These are phyloP conservation scores for Myiopsitta monachus DNA, from an alignment of 2,113 vertebrate genomes.

Conservation along the genomic window DNA sequence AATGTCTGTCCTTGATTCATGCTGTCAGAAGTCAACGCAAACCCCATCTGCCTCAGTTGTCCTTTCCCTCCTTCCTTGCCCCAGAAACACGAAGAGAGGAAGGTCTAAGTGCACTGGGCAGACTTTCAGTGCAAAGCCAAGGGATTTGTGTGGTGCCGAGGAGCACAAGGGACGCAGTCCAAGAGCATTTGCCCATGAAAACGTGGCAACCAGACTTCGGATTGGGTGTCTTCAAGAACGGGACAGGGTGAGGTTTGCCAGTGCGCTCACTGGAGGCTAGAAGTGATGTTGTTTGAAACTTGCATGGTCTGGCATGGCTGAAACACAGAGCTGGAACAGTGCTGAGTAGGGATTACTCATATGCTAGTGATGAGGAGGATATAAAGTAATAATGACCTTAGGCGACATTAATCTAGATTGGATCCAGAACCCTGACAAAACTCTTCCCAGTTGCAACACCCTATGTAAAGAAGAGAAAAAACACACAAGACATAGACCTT, in stretches of 20 bases:
- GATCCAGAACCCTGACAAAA: background rate
- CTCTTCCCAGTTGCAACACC: background rate
- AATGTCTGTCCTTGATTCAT: background rate
- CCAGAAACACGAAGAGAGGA: background rate
- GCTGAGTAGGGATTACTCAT: background rate
- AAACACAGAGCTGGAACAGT: background rate
- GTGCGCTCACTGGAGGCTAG: background rate
- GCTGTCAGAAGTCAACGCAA: background rate
- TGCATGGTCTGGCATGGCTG: background rate
- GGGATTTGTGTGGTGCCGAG: background rate
- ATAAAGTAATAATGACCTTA: conserved; percentile 16
- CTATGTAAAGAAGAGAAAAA: background rate
- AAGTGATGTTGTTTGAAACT: background rate
- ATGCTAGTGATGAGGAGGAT: background rate
- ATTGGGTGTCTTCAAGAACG: background rate
- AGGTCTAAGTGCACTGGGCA: background rate
- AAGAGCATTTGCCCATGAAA: background rate
- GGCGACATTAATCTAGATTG: background rate
- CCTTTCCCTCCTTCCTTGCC: background rate
- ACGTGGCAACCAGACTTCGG: background rate
- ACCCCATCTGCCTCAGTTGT: background rate
- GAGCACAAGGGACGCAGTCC: accelerated
- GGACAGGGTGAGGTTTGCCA: background rate
- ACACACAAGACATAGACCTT: background rate
- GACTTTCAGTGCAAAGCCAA: background rate